These are phyloP conservation scores for Chlamydotis undulata DNA, from an alignment of 2,113 vertebrate genomes.

Conservation along the genomic window DNA sequence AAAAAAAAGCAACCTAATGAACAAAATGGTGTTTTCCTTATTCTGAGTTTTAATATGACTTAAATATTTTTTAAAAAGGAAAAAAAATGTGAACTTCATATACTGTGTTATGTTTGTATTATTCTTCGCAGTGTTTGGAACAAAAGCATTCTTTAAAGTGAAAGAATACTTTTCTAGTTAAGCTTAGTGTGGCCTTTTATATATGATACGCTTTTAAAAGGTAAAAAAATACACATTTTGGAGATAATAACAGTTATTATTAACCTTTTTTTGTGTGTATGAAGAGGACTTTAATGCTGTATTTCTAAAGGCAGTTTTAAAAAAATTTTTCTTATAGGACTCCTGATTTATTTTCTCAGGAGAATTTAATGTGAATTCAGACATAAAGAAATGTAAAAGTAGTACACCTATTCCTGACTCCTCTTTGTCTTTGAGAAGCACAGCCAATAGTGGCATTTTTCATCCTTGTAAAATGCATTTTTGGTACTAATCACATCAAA, in stretches of 20 bases:
- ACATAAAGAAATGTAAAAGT: neutral
- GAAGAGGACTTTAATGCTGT: neutral
- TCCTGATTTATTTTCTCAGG: neutral
- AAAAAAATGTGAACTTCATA: neutral
- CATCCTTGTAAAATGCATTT: neutral
- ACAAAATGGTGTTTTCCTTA: neutral
- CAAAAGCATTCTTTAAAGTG: neutral
- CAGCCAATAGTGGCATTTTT: neutral
- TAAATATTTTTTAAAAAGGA: neutral
- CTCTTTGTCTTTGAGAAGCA: neutral
- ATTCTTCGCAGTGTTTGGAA: neutral
- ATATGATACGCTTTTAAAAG: neutral
- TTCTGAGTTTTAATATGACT: neutral
- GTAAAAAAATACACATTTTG: neutral
- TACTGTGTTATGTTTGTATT: neutral
- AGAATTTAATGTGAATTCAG: neutral
- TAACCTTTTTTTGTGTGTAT: neutral
- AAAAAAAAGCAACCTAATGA: neutral
- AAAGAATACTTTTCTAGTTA: neutral
- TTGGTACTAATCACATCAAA: neutral
- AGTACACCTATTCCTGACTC: rapidly evolving
- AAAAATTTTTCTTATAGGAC: neutral
- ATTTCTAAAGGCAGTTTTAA: neutral
- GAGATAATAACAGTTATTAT: neutral
- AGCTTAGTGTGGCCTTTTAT: neutral